These are phyloP conservation scores for Tipula vernalis DNA, from an alignment of 2,888 invertebrate genomes.

Conservation along the genomic window DNA sequence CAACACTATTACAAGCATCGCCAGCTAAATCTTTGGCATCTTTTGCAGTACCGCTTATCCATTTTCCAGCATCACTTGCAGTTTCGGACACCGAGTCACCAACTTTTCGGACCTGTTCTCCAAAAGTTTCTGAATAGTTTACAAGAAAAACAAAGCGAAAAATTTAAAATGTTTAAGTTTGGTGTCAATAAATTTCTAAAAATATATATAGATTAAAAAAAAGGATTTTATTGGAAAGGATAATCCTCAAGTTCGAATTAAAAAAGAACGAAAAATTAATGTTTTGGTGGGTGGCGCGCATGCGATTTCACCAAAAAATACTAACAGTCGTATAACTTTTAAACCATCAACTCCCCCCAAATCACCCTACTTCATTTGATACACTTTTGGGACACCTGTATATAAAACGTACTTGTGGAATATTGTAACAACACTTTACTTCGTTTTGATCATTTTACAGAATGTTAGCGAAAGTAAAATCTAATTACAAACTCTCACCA, in stretches of 20 bases:
- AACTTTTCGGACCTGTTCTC: slow-evolving; percentile 50
- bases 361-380: no score
- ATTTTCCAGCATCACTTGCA: slow-evolving; percentile 37
- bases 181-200: background rate
- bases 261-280: no score
- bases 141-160: background rate
- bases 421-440: background rate
- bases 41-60: no score
- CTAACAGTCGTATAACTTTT: no score
- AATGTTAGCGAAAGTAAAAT: background rate
- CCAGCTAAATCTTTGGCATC: no score
- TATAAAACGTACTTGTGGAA: background rate
- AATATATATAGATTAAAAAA: background rate
- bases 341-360: no score
- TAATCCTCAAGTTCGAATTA: no score
- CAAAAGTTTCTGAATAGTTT: slow-evolving; percentile 42
- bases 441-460: background rate
- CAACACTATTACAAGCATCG: no score
- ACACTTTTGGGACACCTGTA: no score
- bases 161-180: background rate
- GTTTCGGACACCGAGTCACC: slow-evolving; percentile 47
- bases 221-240: background rate
- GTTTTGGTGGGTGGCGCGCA: no score
- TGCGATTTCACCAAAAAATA: no score
- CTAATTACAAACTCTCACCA: background rate